Evolutionary conservation across 2,113 vertebrate genomes (phyloP).

Genomic region (Saimiri boliviensis): DNA sequence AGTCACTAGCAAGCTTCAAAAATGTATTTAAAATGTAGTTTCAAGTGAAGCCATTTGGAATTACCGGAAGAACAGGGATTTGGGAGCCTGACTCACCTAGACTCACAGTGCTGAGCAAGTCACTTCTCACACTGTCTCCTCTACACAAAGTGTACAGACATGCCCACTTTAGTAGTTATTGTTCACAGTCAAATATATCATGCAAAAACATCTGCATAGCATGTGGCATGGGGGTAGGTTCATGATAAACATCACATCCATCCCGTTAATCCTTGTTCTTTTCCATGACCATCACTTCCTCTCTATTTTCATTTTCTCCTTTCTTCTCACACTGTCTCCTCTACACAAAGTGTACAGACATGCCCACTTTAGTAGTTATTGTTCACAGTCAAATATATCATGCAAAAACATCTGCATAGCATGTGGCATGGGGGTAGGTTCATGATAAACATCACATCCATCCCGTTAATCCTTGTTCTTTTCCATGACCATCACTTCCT

Average conservation of each 20-base stretch:
- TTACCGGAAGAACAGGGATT: neutral
- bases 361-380: neutral
- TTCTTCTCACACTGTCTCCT: neutral
- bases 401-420: neutral
- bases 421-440: too few relatives aligned
- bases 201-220: neutral
- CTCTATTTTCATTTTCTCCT: neutral
- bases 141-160: neutral
- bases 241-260: neutral
- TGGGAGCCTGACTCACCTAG: neutral
- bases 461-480: neutral
- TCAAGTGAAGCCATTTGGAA: neutral
- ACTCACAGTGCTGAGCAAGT: neutral
- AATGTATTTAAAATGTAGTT: constrained; percentile 50
- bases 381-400: neutral
- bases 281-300: neutral
- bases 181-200: neutral
- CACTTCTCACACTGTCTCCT: neutral
- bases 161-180: neutral
- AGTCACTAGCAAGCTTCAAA: constrained; percentile 27
- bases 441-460: neutral
- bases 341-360: neutral
- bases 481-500: neutral
- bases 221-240: too few relatives aligned
- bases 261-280: neutral